Evolutionary conservation across 2,113 vertebrate genomes (phyloP).

Genomic region (Spermophilus dauricus): DNA sequence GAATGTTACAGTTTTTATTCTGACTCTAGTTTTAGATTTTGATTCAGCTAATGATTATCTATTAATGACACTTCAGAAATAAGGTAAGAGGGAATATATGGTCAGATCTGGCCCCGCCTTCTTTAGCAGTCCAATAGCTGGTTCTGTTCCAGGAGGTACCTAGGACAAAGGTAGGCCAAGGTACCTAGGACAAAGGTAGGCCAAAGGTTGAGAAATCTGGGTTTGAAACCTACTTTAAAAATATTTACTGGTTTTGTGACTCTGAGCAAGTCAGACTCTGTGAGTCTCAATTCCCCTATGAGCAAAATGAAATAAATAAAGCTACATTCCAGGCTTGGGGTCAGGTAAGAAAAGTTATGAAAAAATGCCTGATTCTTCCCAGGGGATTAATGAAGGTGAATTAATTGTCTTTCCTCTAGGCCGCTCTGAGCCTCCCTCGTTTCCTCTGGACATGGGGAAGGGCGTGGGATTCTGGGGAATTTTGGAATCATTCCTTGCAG

Average conservation of each 20-base stretch:
- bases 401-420: constrained; percentile 5
- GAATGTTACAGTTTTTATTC: constrained; percentile 36
- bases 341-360: neutral
- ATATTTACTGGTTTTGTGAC: neutral
- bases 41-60: neutral
- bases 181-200: neutral
- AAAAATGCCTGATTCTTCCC: neutral
- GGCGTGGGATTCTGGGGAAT: neutral
- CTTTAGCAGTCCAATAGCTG: neutral
- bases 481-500: neutral
- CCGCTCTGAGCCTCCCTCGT: neutral
- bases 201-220: neutral
- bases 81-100: neutral
- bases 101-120: neutral
- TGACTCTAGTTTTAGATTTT: constrained; percentile 43
- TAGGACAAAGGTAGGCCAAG: neutral
- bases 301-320: constrained; percentile 40
- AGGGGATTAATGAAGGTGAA: neutral
- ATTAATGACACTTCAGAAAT: constrained; percentile 21
- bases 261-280: neutral
- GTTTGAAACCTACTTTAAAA: neutral
- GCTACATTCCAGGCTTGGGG: neutral
- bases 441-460: neutral
- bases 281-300: neutral
- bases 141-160: neutral